Evolutionary conservation across 2,888 invertebrate genomes (phyloP).

Genomic region (Crocallis elinguaria): DNA sequence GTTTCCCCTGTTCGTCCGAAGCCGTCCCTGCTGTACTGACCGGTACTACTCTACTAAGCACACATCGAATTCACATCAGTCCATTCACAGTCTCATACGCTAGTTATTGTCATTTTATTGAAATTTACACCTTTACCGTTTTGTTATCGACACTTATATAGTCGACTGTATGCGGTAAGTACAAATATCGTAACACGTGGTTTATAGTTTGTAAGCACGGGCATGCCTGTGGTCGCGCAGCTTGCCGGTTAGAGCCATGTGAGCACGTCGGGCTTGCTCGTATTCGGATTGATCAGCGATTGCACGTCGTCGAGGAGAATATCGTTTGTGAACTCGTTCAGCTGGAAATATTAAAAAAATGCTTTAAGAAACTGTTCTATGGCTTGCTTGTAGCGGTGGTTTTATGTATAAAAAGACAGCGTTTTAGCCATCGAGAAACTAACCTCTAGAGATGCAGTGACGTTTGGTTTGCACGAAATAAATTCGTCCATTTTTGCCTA

Average conservation of each 20-base stretch:
- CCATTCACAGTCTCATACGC: slow-evolving; percentile 61
- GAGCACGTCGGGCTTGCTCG: slow-evolving; percentile 93
- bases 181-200: slow-evolving; percentile 56
- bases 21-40: slow-evolving; percentile 40
- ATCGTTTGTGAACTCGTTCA: slow-evolving; percentile 94
- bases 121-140: slow-evolving; percentile 75
- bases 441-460: no score
- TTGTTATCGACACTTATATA: slow-evolving; percentile 51
- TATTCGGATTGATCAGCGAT: slow-evolving; percentile 94
- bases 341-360: slow-evolving; percentile 77
- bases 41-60: slow-evolving; percentile 50
- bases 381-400: no score
- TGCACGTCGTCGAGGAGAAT: slow-evolving; percentile 95
- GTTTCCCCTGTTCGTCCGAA: slow-evolving; percentile 39
- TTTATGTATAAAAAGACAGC: no score
- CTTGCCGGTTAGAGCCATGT: slow-evolving; percentile 87
- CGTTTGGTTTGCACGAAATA: no score
- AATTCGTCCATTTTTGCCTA: no score
- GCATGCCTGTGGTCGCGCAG: slow-evolving; percentile 22
- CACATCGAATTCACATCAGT: slow-evolving; percentile 46
- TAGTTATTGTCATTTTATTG: slow-evolving; percentile 73
- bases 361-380: background rate
- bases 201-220: slow-evolving; percentile 40
- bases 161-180: slow-evolving; percentile 43
- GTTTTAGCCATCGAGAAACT: no score